Base-by-base conservation (phyloP, 2,888 invertebrate species). In the Lacanobia wlatinum region DNA sequence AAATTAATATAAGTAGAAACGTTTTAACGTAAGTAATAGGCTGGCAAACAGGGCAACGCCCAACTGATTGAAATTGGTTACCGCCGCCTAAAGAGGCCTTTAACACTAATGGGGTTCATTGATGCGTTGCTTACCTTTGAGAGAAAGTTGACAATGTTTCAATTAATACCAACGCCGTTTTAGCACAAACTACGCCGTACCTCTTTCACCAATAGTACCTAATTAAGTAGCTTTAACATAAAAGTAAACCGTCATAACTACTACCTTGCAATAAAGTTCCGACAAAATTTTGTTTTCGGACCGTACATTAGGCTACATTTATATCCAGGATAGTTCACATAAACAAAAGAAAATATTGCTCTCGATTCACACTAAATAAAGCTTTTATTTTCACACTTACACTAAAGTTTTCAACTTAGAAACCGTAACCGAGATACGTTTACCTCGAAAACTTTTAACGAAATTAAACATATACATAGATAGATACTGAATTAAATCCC, bases 41-140 rank as follows among this genome's bases (percentile, higher is more conserved):
- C 23, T 76, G 34, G 43, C 60, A 60, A 76, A 64, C 50, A 70
- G 23, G 34, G 14, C 55, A 38, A 71, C 70, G 76, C 60, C 64
- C 28, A 60, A 60, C n/a, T 64, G 53, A 64, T 60, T 61, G 71
- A 21, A 71, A 71, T 76, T 55, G n/a, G 21, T 64, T 53, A 9
- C 21, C 14, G 5, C 18, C n/a, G 18, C 12, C 58, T 52, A 5
- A 50, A 52, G 18, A 52, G 18, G 23, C 7, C 28, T 59, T 56
- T 60, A 69, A 38, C 9, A 61, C 12, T 59, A 62, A 62, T 58
- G 21, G 38, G 12, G 23, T 56, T 50, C n/a, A 9, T 34, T 34
- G 48, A n/a, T 50, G 28, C 16, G 18, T 40, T n/a, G 38, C 50
- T 38, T 43, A 21, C 10, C 21, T 70, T 66, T 43, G 14, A 23